These are phyloP conservation scores for Calephelis nemesis DNA, from an alignment of 1,140 invertebrate genomes.

Conservation along the genomic window DNA sequence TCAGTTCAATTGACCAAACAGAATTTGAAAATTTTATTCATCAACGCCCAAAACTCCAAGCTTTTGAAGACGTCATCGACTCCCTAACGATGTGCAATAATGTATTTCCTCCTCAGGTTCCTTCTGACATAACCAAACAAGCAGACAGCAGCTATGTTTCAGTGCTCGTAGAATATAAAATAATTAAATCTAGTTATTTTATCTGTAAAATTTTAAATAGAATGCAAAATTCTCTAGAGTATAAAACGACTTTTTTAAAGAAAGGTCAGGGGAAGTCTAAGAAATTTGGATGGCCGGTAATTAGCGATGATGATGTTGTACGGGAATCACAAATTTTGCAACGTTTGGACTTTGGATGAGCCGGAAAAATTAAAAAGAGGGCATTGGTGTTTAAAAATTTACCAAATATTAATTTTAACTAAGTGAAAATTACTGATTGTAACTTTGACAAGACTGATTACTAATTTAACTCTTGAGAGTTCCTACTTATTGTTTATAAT, in stretches of 20 bases:
- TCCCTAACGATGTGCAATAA: not conserved
- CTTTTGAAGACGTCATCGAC: too few relatives aligned
- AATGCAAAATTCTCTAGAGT: not conserved
- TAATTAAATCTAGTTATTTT: not conserved
- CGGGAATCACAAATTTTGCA: not conserved
- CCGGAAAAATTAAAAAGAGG: not conserved
- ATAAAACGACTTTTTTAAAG: not conserved
- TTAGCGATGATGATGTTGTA: not conserved
- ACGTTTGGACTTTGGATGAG: not conserved
- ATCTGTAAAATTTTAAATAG: not conserved
- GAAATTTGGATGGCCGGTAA: not conserved
- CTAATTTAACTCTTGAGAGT: too few relatives aligned
- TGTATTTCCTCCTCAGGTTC: not conserved
- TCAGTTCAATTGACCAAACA: too few relatives aligned
- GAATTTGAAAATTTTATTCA: not conserved
- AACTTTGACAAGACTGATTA: too few relatives aligned
- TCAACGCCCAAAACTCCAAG: not conserved
- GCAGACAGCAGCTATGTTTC: too few relatives aligned
- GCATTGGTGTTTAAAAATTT: not conserved
- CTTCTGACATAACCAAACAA: not conserved
- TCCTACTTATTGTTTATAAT: too few relatives aligned
- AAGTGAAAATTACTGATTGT: not conserved
- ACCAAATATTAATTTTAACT: conserved; percentile 2
- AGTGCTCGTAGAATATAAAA: too few relatives aligned
- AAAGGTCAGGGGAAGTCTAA: not conserved